Percentiles rank a stretch among this genome's conserved stretches.
phyloP scores from a whole-genome alignment of 2,888 invertebrate species.

The Cephus rjabovi region DNA sequence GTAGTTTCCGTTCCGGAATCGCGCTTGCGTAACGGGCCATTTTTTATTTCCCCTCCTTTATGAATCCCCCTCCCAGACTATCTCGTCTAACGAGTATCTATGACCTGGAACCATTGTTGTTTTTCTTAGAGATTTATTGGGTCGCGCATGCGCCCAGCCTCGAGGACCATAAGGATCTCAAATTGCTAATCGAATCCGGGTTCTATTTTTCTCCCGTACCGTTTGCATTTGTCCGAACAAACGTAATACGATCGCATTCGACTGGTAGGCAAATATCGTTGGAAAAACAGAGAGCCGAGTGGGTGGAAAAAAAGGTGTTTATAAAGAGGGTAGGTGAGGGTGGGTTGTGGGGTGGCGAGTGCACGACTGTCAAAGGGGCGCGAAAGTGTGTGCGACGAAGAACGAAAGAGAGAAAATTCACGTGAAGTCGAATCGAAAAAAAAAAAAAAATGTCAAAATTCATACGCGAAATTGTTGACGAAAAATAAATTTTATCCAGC shows the following conservation, averaged over 20 bases:
- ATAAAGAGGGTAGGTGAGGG: background rate
- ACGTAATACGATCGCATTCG: background rate
- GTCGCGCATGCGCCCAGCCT: background rate
- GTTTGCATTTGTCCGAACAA: background rate
- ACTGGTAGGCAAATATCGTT: background rate
- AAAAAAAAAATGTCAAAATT: background rate
- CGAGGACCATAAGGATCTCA: background rate
- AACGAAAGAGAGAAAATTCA: background rate
- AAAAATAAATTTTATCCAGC: background rate
- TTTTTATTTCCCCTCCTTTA: background rate
- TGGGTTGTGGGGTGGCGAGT: background rate
- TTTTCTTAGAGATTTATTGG: background rate
- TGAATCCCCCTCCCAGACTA: background rate
- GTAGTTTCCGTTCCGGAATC: background rate
- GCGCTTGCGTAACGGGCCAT: conserved; percentile 4
- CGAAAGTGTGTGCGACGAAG: background rate
- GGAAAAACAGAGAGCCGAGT: background rate
- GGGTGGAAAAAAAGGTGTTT: background rate
- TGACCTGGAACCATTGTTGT: background rate
- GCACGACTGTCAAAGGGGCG: background rate
- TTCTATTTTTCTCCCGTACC: background rate
- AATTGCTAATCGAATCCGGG: background rate
- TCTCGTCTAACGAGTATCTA: background rate
- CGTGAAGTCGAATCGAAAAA: background rate
- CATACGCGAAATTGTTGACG: background rate